Evolutionary conservation across 2,113 vertebrate species (phyloP).

Genomic region (Pelobates fuscus): DNA sequence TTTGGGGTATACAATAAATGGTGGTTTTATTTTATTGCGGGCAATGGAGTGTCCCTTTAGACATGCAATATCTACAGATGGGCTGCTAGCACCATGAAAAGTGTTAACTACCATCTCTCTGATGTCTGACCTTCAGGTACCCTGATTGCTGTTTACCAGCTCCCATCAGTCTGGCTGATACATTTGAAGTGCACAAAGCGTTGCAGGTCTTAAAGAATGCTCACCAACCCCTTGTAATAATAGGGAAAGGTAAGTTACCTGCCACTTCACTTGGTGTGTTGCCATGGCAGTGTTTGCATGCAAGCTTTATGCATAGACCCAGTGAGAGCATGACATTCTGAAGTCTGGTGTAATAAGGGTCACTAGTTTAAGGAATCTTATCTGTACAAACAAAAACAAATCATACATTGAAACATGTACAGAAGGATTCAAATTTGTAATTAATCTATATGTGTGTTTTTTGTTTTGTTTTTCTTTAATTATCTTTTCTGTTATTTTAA

Average conservation of each 20-base stretch:
- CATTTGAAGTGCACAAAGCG: conserved; percentile 67
- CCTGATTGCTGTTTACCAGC: conserved; percentile 77
- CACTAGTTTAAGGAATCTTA: too few relatives aligned
- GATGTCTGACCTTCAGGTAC: conserved; percentile 74
- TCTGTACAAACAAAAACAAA: too few relatives aligned
- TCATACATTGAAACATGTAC: too few relatives aligned
- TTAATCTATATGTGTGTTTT: too few relatives aligned
- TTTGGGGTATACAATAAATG: too few relatives aligned
- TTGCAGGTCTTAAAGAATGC: conserved; percentile 70
- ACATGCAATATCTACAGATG: too few relatives aligned
- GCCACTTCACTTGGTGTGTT: neutral
- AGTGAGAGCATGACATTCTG: conserved; percentile 24
- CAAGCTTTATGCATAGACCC: neutral
- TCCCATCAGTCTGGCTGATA: conserved; percentile 77
- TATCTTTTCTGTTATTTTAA: conserved; percentile 54
- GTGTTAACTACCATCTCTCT: too few relatives aligned
- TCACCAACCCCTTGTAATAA: conserved; percentile 82
- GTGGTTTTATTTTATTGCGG: too few relatives aligned
- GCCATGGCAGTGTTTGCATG: neutral
- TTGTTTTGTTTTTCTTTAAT: too few relatives aligned
- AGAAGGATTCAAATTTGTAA: too few relatives aligned
- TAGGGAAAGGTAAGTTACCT: conserved; percentile 85
- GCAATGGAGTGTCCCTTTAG: too few relatives aligned
- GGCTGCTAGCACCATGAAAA: too few relatives aligned
- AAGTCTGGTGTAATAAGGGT: neutral